Evolutionary conservation across 2,113 vertebrate genomes (phyloP).

Genomic region (Melanotaenia duboulayi): DNA sequence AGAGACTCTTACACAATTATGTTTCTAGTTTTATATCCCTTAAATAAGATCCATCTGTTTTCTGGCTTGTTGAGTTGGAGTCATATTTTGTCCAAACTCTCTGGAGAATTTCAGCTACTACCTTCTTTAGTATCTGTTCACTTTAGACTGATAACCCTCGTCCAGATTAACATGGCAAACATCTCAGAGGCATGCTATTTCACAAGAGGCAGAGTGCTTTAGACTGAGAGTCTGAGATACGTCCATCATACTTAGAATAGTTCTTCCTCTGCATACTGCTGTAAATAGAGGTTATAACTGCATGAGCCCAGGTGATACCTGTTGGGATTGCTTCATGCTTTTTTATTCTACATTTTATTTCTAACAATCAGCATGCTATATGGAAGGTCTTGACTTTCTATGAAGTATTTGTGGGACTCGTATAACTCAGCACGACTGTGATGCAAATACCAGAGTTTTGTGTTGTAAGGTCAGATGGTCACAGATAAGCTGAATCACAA

Average conservation of each 20-base stretch:
- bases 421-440: not conserved
- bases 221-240: conserved; percentile 35
- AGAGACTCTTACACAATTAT: not conserved
- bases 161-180: not conserved
- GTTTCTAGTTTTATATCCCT: conserved; percentile 4
- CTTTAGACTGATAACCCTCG: conserved; percentile 35
- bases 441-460: not conserved
- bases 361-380: not conserved
- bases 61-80: not conserved
- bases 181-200: conserved; percentile 8
- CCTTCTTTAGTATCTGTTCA: conserved; percentile 16
- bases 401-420: not conserved
- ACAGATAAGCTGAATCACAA: conserved; percentile 16
- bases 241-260: conserved; percentile 24
- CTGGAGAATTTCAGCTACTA: conserved; percentile 3
- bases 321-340: not conserved
- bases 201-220: conserved; percentile 18
- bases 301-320: conserved; percentile 9
- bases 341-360: conserved; percentile 18
- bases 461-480: conserved; percentile 21
- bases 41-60: conserved; percentile 9
- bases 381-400: not conserved
- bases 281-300: not conserved
- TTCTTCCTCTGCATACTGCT: not conserved
- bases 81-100: conserved; percentile 3